Conservation (phyloP, 2,888 invertebrate species). For the Polydrusus tereticollis region DNA sequence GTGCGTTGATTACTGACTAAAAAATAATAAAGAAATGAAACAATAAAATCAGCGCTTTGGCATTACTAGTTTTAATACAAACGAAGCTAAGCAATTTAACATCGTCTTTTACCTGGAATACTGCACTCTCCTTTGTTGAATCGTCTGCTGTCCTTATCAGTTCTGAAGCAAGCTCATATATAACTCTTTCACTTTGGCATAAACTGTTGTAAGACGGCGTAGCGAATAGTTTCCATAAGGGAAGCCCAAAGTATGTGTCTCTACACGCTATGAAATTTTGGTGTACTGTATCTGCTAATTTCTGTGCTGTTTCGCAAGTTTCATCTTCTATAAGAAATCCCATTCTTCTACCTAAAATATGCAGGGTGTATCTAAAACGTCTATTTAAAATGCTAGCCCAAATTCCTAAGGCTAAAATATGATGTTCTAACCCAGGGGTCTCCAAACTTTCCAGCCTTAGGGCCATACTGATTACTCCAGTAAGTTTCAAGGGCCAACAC, state of each 20-base stretch:
- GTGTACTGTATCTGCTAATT: slow-evolving; percentile 81
- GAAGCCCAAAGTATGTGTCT: slow-evolving; percentile 86
- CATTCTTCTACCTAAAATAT: slow-evolving; percentile 74
- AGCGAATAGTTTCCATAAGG: slow-evolving; percentile 84
- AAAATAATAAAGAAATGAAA: neutral
- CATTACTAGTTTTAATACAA: too few species aligned
- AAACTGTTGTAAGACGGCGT: slow-evolving; percentile 80
- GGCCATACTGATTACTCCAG: too few species aligned
- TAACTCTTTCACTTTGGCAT: slow-evolving; percentile 80
- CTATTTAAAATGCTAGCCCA: too few species aligned
- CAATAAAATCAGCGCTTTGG: too few species aligned
- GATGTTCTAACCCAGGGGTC: too few species aligned
- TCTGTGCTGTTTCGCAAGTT: slow-evolving; percentile 70
- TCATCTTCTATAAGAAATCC: slow-evolving; percentile 73
- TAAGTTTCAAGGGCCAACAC: too few species aligned
- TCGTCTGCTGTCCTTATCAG: slow-evolving; percentile 77
- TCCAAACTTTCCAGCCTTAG: too few species aligned
- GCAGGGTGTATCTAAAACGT: neutral
- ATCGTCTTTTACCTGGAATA: slow-evolving; percentile 68
- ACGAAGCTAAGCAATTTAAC: too few species aligned
- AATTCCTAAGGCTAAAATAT: too few species aligned
- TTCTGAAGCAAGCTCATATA: slow-evolving; percentile 83
- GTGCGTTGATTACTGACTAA: slow-evolving; percentile 79
- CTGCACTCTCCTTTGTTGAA: slow-evolving; percentile 73
- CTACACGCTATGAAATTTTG: slow-evolving; percentile 80